phyloP scores from a whole-genome alignment of 2,888 invertebrate species.

The Chelonus formosanus region DNA sequence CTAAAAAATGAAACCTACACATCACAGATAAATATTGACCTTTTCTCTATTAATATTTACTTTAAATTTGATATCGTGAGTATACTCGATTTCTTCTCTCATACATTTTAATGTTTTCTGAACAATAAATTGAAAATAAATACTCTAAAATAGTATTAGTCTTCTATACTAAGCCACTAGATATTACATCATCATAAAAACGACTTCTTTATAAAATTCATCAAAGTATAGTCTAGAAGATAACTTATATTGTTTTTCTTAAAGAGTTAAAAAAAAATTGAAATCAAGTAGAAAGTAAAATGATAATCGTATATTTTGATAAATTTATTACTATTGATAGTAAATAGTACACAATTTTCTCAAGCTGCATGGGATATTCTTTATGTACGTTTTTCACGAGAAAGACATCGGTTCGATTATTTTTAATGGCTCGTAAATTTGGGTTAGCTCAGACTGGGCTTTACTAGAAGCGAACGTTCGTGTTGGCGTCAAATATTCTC shows the following conservation, averaged over 20 bases:
- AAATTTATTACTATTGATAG: conserved; percentile 6
- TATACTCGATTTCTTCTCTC: too few species aligned
- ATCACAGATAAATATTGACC: too few species aligned
- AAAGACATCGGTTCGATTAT: conserved; percentile 44
- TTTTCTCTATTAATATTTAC: too few species aligned
- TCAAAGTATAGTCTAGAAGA: too few species aligned
- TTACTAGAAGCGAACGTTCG: conserved; percentile 12
- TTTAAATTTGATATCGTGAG: too few species aligned
- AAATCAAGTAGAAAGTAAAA: neutral
- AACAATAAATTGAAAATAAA: too few species aligned
- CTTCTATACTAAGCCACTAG: too few species aligned
- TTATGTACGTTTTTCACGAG: conserved; percentile 18
- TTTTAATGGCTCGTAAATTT: conserved; percentile 47
- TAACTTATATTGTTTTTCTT: neutral
- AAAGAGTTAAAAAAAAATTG: neutral
- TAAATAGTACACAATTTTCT: conserved; percentile 2
- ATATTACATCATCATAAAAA: too few species aligned
- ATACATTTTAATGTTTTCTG: too few species aligned
- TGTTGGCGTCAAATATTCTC: conserved; percentile 15
- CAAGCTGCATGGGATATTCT: neutral
- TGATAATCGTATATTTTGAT: neutral
- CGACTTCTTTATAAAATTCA: too few species aligned
- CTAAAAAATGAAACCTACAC: too few species aligned
- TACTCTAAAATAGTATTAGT: too few species aligned
- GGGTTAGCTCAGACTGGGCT: conserved; percentile 39